Base-by-base conservation (phyloP, 2,113 vertebrate genomes). In the Paramormyrops kingsleyae region DNA sequence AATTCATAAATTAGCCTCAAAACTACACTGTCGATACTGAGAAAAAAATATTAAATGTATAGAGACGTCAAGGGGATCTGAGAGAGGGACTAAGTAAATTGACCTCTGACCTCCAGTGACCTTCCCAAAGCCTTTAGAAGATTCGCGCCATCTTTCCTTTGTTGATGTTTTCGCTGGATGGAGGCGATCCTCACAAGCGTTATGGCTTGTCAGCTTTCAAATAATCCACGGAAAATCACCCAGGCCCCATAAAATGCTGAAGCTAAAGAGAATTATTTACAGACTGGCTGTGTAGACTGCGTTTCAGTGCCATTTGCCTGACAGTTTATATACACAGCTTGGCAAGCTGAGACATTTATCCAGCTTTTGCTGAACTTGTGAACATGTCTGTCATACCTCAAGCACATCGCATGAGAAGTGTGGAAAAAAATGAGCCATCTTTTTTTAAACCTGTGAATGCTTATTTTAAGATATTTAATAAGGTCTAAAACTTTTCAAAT, bases 61-160 rank as follows among this genome's bases (percentile, higher is more conserved):
- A 27, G 39, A 89, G 42, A 44, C 1, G 50, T 15, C 53, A 90
- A 21, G 13, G 49, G 8, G 49, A 66, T 80, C 56, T 31, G 31
- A 83, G n/a, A 89, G 70, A 44, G 49, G 88, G 80, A 90, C 89
- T 56, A 86, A 62, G 35, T 9, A 83, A 44, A 47, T 39, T 90
- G 88, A 89, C 87, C 59, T 83, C 62, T 88, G 50, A 53, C 70
- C 53, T 66, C 27, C 35, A n/a, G 27, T 24, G 19, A 62, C 59
- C 35, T 35, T 27, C 35, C 17, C 47, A 44, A 66, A 39, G 80
- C 52, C 31, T 31, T 83, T 42, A 27, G 39, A 50, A 89, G 46
- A 44, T 19, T 7, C 66, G 3, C 42, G 10, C 10, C 44, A 19
- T 35, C 17, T 13, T 87, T 46, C 27, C 35, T 87, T 83, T 74